phyloP scores from a whole-genome alignment of 2,797 vertebrate species.

The Malurus splendens region DNA sequence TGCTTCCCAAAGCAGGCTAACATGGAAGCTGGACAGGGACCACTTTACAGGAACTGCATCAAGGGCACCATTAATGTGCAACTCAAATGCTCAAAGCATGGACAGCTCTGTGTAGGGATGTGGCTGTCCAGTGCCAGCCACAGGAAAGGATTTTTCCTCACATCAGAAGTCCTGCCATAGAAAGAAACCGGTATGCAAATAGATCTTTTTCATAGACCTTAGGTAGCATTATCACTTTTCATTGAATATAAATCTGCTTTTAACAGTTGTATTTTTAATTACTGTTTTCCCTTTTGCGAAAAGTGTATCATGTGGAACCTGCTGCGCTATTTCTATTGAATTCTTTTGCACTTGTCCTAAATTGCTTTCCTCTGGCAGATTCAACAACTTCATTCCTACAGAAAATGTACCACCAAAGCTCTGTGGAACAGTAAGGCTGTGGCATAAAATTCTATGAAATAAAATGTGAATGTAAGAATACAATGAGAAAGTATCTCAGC shows the following conservation, averaged over 20 bases:
- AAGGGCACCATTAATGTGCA: not conserved
- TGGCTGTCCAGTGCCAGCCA: not conserved
- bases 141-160: not conserved
- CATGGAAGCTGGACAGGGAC: not conserved
- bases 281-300: not conserved
- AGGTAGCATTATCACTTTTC: not conserved
- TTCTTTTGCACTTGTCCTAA: not conserved
- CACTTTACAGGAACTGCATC: rapidly evolving
- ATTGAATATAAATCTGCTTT: not conserved
- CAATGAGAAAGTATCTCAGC: not conserved
- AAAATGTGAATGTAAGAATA: rapidly evolving
- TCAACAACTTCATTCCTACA: not conserved
- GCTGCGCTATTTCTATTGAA: not conserved
- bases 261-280: not conserved
- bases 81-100: not conserved
- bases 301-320: not conserved
- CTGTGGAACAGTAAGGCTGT: not conserved
- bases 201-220: not conserved
- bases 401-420: not conserved
- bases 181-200: not conserved
- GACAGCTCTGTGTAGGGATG: not conserved
- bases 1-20: not conserved
- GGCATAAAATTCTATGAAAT: not conserved
- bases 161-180: not conserved
- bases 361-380: not conserved